Evolutionary conservation across 2,113 vertebrate genomes (phyloP), one percentile per base, ranked within the genome.

Genomic region (Pelmatolapia mariae): DNA sequence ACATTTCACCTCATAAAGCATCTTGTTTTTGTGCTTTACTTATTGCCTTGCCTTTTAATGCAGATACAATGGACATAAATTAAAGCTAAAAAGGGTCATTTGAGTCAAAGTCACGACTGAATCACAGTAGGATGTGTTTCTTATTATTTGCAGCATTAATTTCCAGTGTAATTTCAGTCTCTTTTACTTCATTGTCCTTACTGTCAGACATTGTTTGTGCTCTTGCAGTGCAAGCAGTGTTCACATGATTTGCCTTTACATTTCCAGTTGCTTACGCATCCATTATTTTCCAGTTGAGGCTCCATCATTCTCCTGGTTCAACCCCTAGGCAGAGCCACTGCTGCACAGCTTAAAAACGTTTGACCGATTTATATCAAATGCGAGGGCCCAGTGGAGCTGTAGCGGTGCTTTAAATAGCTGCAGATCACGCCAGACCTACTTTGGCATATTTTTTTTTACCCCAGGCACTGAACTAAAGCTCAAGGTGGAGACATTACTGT

Each of bases 371-470:
- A 81, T 47, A 81, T 68, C 80, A 82, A 88, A 91, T 31, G 71
- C 45, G 84, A 82, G 73, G 86, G 85, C 89, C 85, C 92, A 84
- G 93, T 71, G 87, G 93, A 93, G 79, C 83, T 81, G 83, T 73
- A 81, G 80, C 59, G 19, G 76, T 61, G 92, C 92, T 93, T 94
- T 89, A 94, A 94, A 94, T 95, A 95, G 92, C 87, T 73, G 38
- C 86, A 88, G 91, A 93, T 91, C 61, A 89, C 81, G 88, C 87
- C 86, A 91, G 94, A 52, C 94, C 95, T 93, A 94, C 94, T 95
- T 94, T 86, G 73, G 10, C 84, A 85, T 81, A 3, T 86, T 80
- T 90, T 89, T 83, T 66, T 89, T 47, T 63, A 76, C 59, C 4
- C 47, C 0, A 66, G 84, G 86, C 91, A 53, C 3, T 80, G 31